Evolutionary conservation across 2,888 invertebrate genomes (phyloP), one percentile per base, ranked within the genome.

Genomic region (Acrobasis suavella): DNA sequence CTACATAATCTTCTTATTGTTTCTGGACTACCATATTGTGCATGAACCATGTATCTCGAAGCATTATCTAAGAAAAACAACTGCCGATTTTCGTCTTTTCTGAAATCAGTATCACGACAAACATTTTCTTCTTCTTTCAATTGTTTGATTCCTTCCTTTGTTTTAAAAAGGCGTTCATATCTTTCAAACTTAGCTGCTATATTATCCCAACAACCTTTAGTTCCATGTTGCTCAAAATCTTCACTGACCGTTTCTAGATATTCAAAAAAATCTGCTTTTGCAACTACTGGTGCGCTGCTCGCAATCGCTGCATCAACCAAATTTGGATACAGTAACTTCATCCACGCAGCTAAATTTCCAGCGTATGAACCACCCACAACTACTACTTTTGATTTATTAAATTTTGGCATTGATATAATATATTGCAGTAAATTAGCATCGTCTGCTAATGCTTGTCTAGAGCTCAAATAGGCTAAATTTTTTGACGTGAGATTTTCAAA

Each of bases 291-390:
- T 15, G 81, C 89, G 70, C 91, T 91, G 64, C 90, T 91, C 0
- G 89, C 83, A 49, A 89, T 73, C 9, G 85, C 89, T 32, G 88
- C 90, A 68, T 89, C 83, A 0, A 91, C 80, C 63, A 89, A 69
- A n/a, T 85, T 68, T 12, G 91, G 88, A 65, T 91, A 90, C 0
- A 86, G 55, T 1, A 86, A 67, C 68, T 76, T 84, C 80, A 89
- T 82, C 91, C 91, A 91, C 1, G 87, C 88, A 22, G 91, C 91
- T 67, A 91, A 79, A 62, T 89, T 91, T 9, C 87, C 91, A 1
- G 89, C 78, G 62, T 91, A 91, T 3, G 90, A 91, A 10, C 90
- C 89, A 46, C 91, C 91, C 22, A 91, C 75, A 2, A 87, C 81
- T 0, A 91, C 85, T 0, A 90, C 81, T 76, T 90, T 89, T 1